phyloP scores from a whole-genome alignment of 2,888 invertebrate species.

The Endomychus coccineus region DNA sequence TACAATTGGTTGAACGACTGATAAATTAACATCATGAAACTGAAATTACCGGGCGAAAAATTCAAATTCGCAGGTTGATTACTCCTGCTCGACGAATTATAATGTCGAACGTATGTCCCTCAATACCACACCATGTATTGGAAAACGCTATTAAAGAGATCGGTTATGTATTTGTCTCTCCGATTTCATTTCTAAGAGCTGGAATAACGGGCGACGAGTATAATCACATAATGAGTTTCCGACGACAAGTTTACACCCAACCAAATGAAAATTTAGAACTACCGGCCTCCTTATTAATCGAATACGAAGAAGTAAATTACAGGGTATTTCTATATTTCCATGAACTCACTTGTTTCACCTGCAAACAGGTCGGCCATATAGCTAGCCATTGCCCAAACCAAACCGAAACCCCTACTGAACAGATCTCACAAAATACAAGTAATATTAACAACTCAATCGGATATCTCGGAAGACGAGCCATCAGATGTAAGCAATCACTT shows the following conservation, averaged over 20 bases:
- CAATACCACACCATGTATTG: slow-evolving; percentile 19
- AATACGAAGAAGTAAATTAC: slow-evolving; percentile 17
- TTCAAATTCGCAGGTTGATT: slow-evolving; percentile 19
- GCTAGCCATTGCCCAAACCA: slow-evolving; percentile 12
- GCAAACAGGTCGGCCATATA: slow-evolving; percentile 21
- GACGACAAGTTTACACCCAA: slow-evolving; percentile 20
- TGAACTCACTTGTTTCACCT: slow-evolving; percentile 16
- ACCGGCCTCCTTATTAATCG: slow-evolving; percentile 10
- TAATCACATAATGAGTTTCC: slow-evolving; percentile 23
- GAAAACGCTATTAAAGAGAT: slow-evolving; percentile 15
- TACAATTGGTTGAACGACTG: slow-evolving; percentile 16
- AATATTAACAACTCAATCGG: no score
- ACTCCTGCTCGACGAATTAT: slow-evolving; percentile 22
- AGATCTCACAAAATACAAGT: no score
- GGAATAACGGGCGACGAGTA: slow-evolving; percentile 18
- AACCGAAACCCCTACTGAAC: no score
- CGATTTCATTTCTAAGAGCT: slow-evolving; percentile 22
- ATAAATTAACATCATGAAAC: slow-evolving; percentile 17
- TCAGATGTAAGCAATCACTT: no score
- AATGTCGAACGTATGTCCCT: slow-evolving; percentile 25
- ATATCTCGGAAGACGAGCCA: no score
- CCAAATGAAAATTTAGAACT: slow-evolving; percentile 11
- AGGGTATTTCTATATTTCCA: slow-evolving; percentile 18
- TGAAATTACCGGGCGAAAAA: slow-evolving; percentile 9
- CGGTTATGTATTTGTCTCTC: slow-evolving; percentile 17